These are phyloP conservation scores for Falco columbarius DNA, from an alignment of 2,797 vertebrate species.

Conservation along the genomic window DNA sequence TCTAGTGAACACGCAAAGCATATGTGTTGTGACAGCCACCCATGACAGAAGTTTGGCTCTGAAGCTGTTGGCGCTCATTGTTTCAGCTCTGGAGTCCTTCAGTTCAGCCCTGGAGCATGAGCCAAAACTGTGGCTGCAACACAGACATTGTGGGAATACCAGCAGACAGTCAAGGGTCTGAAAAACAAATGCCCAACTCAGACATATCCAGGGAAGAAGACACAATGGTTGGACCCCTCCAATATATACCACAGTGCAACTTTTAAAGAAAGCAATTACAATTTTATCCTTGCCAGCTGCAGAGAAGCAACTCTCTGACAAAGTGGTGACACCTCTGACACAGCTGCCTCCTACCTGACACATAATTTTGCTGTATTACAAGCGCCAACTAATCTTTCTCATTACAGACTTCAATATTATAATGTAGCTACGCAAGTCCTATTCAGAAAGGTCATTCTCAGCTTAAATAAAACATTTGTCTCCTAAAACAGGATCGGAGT, in stretches of 20 bases:
- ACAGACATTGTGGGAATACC: background rate
- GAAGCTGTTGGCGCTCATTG: background rate
- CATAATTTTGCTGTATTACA: background rate
- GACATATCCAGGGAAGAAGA: background rate
- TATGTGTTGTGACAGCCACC: conserved; percentile 3
- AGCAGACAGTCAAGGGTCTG: background rate
- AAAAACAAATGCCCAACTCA: background rate
- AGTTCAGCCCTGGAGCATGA: background rate
- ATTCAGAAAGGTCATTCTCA: background rate
- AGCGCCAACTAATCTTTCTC: background rate
- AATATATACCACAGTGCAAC: background rate
- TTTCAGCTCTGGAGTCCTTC: background rate
- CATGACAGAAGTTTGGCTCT: background rate
- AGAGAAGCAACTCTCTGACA: background rate
- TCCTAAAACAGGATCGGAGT: background rate
- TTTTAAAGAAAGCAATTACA: background rate
- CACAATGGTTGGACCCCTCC: background rate
- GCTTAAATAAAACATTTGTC: background rate
- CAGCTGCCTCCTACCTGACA: background rate
- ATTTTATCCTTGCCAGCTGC: background rate
- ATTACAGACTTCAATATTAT: background rate
- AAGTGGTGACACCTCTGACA: background rate
- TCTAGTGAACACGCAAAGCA: background rate
- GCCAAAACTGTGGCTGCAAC: background rate
- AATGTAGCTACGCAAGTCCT: background rate